Base-by-base conservation (phyloP, 2,888 invertebrate species). In the Tortrix viridana region DNA sequence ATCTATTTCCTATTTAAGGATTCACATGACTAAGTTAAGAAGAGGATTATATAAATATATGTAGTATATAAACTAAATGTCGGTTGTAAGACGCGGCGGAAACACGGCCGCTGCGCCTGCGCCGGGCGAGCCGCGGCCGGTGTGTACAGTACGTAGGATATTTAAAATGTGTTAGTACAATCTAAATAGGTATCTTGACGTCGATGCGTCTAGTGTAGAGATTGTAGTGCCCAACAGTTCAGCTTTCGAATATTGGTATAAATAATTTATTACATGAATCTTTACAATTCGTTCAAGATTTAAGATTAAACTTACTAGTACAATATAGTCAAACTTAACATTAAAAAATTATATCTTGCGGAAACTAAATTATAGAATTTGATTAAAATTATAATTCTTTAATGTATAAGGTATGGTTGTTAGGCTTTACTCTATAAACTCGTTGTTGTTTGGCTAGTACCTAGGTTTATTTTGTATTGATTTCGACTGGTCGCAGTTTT, bases 231-330 rank as follows among this genome's bases (percentile, higher is more conserved):
- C 74, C 80, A 82, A 81, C 85, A 79, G 89, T 90, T 86, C 91
- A 92, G 91, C 91, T 92, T 92, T 92, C 91, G 77, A 92, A 92
- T 92, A 92, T 92, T 91, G 91, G 91, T 84, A 76, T 84, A 79
- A 75, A 80, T 67, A 74, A 70, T 72, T 75, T 70, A 71, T 76
- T 86, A 86, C 80, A 78, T 76, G 78, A 81, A 83, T 84, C 80
- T 88, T 82, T 85, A 87, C 82, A 84, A 85, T 84, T 84, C 69
- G 70, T 73, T 77, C 79, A 74, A 78, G 73, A 79, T 82, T 81
- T 82, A 84, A 85, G 79, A 75, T 74, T 79, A 78, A 75, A 76
- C 67, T 75, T 79, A 76, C 71, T 85, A 83, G 82, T 81, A 82
- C 77, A 77, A 76, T 82, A 81, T 66, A 66, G 70, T 79, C 75